Base-by-base conservation (phyloP, 1,140 invertebrate genomes). In the Spodoptera litura region DNA sequence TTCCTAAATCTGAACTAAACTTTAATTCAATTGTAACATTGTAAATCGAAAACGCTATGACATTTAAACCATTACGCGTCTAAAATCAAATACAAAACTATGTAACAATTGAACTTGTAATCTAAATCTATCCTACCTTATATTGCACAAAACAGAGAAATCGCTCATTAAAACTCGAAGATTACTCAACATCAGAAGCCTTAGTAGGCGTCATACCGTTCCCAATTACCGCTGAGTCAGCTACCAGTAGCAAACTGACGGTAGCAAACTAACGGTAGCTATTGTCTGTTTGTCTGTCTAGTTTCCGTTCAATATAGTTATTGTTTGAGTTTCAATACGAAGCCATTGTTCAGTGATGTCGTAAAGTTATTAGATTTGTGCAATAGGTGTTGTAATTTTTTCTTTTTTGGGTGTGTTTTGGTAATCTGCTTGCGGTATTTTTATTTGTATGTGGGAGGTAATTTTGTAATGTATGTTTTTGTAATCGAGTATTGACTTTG, bases 221-320 rank as follows among this genome's bases (percentile, higher is more conserved):
- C 70, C 58, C 70, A 56, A 73, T 73, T 58, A 73, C 59, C 59
- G 70, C 70, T 73, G 70, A 73, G 70, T 73, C 70, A 73, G 61
- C 4, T 6, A 15, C 70, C 31, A 8, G 55, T 12, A 56, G 52
- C 31, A 27, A 44, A 2, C 6, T 44, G 8, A 6, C 68, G 27
- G 20, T 31, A 27, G 27, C 52, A 55, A 44, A 13, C 25, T n/a
- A 9, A 35, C 70, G 55, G 70, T 58, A 73, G 70, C 70, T 72
- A 44, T 73, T 73, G 70, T 73, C 59, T 59, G 55, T 59, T 27
- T 35, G 49, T 71, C 8, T 15, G 35, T 73, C 25, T 55, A 25
- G 55, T 44, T 73, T 73, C 70, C 53, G 35, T 59, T 56, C n/a
- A 59, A 73, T 59, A 73, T 73, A 8, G 70, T 59, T 35, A 15